Evolutionary conservation across 2,888 invertebrate genomes (phyloP).

Genomic region (Oxycera nigricornis): DNA sequence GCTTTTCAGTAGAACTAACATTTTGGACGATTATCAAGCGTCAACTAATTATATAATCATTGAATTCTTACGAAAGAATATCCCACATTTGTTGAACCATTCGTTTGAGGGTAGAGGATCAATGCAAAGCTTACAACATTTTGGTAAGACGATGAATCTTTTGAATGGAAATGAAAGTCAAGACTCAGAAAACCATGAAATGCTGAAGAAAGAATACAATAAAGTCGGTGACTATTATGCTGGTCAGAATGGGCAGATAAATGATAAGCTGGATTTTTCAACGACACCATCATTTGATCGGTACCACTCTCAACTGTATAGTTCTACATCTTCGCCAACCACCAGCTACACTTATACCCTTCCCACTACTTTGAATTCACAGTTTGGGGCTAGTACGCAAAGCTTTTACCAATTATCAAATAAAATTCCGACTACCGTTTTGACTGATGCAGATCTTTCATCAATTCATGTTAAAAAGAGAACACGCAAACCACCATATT

Average conservation of each 20-base stretch:
- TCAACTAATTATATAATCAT: constrained; percentile 48
- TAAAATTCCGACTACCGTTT: constrained; percentile 22
- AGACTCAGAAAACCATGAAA: background rate
- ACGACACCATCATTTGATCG: background rate
- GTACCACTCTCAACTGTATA: background rate
- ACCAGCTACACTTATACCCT: background rate
- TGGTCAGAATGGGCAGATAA: background rate
- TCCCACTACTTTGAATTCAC: background rate
- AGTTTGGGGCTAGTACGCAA: background rate
- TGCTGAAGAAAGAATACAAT: background rate
- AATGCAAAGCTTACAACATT: background rate
- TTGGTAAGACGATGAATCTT: background rate
- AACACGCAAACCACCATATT: constrained; percentile 14
- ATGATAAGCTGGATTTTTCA: constrained; percentile 4
- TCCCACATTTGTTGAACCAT: constrained; percentile 31
- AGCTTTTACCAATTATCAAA: background rate
- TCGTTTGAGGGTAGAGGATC: background rate
- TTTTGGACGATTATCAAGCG: constrained; percentile 42
- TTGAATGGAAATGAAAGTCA: background rate
- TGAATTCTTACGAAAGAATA: constrained; percentile 46
- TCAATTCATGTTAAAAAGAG: constrained; percentile 34
- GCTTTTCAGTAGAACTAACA: constrained; percentile 16
- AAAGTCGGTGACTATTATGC: background rate
- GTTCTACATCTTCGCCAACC: background rate
- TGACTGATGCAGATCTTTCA: constrained; percentile 9